Evolutionary conservation across 2,888 invertebrate genomes (phyloP), one percentile per base, ranked within the genome.

Genomic region (Campaea margaritaria): DNA sequence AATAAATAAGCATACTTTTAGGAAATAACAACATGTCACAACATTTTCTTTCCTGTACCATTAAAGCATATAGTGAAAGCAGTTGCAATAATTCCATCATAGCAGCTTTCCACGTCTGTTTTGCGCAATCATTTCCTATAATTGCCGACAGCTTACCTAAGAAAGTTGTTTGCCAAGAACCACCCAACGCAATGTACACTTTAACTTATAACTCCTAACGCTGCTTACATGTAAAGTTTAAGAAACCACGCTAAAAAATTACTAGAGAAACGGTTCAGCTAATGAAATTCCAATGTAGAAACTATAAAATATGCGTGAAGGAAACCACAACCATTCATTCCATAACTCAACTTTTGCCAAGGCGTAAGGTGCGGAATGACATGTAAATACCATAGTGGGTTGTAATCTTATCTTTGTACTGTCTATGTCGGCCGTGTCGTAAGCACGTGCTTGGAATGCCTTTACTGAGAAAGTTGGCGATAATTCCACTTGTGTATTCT

Each of bases 401-500:
- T 69, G 72, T 69, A 75, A 75, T 75, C 69, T 76, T 76, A 77
- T 78, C 71, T 70, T 70, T 69, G 70, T 67, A 62, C 75, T 21
- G 21, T 9, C 31, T 31, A 10, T 71, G 72, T 69, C 67, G 74
- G 73, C 76, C 73, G 77, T 82, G 31, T 31, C 74, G 76, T 68
- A 76, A 79, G 77, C 81, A 81, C 87, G 87, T 89, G 87, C 73
- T 70, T 67, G 49, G 85, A 81, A 85, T 89, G 69, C 73, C 75
- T 79, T 79, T 76, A 78, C 78, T 74, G 85, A 82, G 91, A 91
- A 90, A 91, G 91, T 85, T 67, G 68, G 69, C 72, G 61, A 73
- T 74, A 64, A 67, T 65, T 62, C 71, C 64, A 72, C 73, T 77
- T 82, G 73, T 74, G 73, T 70, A 75, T 74, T 75, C 69, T 65